Evolutionary conservation across 2,113 vertebrate species (phyloP).

Genomic region (Xiphias gladius): DNA sequence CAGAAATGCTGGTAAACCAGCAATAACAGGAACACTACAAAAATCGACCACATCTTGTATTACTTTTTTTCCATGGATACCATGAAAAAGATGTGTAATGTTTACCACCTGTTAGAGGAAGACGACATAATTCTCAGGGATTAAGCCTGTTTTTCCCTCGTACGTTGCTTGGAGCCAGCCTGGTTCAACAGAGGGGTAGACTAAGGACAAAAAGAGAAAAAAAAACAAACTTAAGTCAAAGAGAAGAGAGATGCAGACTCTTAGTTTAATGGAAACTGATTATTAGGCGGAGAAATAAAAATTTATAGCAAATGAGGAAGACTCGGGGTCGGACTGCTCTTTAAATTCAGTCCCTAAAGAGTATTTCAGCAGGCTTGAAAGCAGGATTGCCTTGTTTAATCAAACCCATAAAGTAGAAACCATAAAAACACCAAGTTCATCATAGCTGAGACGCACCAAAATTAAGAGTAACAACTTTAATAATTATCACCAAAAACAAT

Average conservation of each 20-base stretch:
- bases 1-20: constrained; percentile 17
- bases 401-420: not conserved
- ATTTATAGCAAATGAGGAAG: constrained; percentile 15
- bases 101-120: constrained; percentile 87
- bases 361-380: constrained; percentile 22
- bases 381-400: not conserved
- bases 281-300: constrained; percentile 14
- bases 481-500: not conserved
- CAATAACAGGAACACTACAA: constrained; percentile 62
- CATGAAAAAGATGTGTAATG: constrained; percentile 87
- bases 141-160: constrained; percentile 93
- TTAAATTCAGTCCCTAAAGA: constrained; percentile 26
- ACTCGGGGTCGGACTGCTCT: constrained; percentile 27
- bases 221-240: not conserved
- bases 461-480: not conserved
- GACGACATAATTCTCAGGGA: constrained; percentile 96
- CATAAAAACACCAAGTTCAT: not conserved
- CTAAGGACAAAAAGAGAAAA: constrained; percentile 77
- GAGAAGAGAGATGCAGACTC: constrained; percentile 8
- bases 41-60: constrained; percentile 58
- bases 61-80: constrained; percentile 91
- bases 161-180: constrained; percentile 97
- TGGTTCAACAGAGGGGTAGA: constrained; percentile 94
- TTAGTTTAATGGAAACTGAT: not conserved
- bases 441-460: not conserved